Percentiles rank a stretch among this genome's conserved stretches.
phyloP scores from a whole-genome alignment of 2,113 vertebrate genomes.

The Opisthocomus hoazin region DNA sequence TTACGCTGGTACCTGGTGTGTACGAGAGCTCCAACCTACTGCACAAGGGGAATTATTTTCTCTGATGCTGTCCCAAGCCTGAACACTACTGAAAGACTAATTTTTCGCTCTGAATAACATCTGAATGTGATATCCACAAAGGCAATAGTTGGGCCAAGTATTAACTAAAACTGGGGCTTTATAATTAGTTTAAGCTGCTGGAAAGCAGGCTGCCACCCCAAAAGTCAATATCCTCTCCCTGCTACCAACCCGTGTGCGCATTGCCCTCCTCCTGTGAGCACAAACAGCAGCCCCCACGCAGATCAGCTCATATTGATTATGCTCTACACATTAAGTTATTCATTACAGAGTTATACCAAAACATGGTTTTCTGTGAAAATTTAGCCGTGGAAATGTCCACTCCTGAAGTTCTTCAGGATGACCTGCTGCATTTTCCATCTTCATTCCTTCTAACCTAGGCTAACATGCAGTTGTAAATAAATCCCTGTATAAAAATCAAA shows the following conservation, averaged over 20 bases:
- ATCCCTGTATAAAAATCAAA: background rate
- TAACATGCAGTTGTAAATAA: background rate
- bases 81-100: background rate
- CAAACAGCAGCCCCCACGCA: background rate
- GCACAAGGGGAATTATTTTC: background rate
- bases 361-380: background rate
- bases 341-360: background rate
- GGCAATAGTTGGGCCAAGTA: background rate
- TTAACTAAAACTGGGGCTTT: background rate
- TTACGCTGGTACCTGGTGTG: background rate
- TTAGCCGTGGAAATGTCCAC: background rate
- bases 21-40: background rate
- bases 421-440: background rate
- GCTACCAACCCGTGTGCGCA: background rate
- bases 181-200: background rate
- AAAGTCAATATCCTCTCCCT: background rate
- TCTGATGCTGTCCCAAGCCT: background rate
- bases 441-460: background rate
- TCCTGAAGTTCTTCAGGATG: background rate
- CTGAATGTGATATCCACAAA: background rate
- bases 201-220: background rate
- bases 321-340: background rate
- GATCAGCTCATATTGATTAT: background rate
- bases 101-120: background rate
- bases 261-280: background rate